Evolutionary conservation across 2,888 invertebrate species (phyloP), one percentile per base, ranked within the genome.

Genomic region (Gasteruption jaculator): DNA sequence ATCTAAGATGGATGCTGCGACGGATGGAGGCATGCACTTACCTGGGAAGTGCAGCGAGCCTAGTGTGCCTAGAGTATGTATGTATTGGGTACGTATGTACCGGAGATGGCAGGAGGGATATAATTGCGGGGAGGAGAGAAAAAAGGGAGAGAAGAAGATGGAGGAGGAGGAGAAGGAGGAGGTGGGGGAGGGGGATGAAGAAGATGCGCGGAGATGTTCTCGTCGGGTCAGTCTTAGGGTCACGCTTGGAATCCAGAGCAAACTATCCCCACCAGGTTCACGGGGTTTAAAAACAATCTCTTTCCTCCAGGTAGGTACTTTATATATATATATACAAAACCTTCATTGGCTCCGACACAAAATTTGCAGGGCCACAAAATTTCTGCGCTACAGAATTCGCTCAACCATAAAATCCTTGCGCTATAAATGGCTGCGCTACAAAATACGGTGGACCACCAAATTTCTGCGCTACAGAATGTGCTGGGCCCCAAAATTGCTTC

Each of bases 221-320:
- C 65, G 68, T 56, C 67, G 56, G 69, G 68, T 69, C 68, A 68
- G 64, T n/a, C 63, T 50, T 54, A 60, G 61, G 68, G 69, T 68
- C 69, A 67, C 63, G 67, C 61, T 61, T 68, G 69, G 68, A 69
- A 69, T 69, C 66, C 69, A 68, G 69, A 69, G 69, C 69, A 69
- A 68, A 68, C 65, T 63, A 66, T 65, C 63, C 67, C 65, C 61
- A 51, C 57, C 37, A 44, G 30, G 19, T 26, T 30, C 31, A n/a
- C n/a, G n/a, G n/a, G n/a, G n/a, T n/a, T n/a, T n/a, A n/a, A n/a
- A n/a, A n/a, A n/a, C n/a, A n/a, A n/a, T 45, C 45, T 45, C 45
- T 41, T 47, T 42, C 47, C 48, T 45, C 40, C 41, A n/a, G n/a
- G n/a, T n/a, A n/a, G n/a, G n/a, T n/a, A n/a, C n/a, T n/a, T n/a